Conservation (phyloP, 2,113 vertebrate genomes). For the Mesocricetus auratus region DNA sequence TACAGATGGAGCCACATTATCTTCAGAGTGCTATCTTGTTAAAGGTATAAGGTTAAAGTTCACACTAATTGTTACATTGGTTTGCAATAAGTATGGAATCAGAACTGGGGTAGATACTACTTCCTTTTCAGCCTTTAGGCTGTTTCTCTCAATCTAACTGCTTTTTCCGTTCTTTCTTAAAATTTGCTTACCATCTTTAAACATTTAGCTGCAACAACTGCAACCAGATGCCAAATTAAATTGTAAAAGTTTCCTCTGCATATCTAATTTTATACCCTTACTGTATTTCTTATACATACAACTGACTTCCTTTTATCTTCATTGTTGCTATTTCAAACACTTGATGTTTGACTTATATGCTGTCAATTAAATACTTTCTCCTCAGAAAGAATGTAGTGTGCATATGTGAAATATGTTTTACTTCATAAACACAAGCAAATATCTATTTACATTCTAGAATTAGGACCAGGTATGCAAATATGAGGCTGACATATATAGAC, state of each 20-base stretch:
- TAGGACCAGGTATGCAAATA: neutral
- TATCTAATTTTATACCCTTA: constrained; percentile 36
- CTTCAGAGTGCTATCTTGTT: neutral
- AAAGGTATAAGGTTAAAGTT: neutral
- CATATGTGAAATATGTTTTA: constrained; percentile 5
- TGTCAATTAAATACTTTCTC: constrained; percentile 42
- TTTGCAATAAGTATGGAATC: neutral
- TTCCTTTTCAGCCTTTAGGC: neutral
- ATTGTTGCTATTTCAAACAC: neutral
- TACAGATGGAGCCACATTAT: neutral
- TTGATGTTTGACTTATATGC: neutral
- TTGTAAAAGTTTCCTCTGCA: neutral
- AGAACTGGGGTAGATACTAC: neutral
- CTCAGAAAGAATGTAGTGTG: neutral
- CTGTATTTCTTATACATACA: neutral
- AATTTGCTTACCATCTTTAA: constrained; percentile 47
- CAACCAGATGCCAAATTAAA: constrained; percentile 41
- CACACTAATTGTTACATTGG: neutral
- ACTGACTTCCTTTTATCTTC: constrained; percentile 28
- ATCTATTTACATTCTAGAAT: constrained; percentile 35
- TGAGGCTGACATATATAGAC: neutral
- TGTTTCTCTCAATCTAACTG: neutral
- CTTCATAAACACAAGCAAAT: constrained; percentile 29
- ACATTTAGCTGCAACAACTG: constrained; percentile 33
- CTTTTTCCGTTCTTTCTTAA: neutral